These are phyloP conservation scores for Micoletzkya japonica DNA, from an alignment of 2,888 invertebrate genomes.

Conservation along the genomic window DNA sequence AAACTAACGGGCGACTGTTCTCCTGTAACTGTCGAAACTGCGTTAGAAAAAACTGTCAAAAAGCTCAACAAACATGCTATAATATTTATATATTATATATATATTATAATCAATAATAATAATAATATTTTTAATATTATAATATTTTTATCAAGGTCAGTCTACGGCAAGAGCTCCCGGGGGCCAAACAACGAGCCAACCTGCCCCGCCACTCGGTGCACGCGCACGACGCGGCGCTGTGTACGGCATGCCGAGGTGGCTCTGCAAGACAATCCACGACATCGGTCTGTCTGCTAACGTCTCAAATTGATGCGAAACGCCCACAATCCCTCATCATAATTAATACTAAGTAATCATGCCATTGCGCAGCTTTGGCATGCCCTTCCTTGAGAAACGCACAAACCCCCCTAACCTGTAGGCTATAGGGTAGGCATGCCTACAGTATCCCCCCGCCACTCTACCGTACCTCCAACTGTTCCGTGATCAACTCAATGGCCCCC, in stretches of 20 bases:
- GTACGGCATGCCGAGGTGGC: slow-evolving; percentile 17
- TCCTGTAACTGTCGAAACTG: too few species aligned
- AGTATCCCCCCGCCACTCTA: background rate
- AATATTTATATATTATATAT: too few species aligned
- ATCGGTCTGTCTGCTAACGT: background rate
- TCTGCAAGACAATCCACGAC: background rate
- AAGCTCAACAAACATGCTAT: too few species aligned
- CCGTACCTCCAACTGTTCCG: slow-evolving; percentile 41
- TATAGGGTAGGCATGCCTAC: background rate
- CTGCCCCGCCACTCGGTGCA: too few species aligned
- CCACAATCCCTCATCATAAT: background rate
- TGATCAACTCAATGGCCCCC: slow-evolving; percentile 45
- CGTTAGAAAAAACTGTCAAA: too few species aligned
- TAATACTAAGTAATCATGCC: background rate
- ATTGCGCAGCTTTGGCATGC: background rate
- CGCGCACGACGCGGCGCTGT: background rate
- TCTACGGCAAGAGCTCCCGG: too few species aligned
- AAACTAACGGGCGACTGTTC: too few species aligned
- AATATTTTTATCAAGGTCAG: too few species aligned
- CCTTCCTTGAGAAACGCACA: too few species aligned
- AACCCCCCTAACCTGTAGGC: background rate
- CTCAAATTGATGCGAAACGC: background rate
- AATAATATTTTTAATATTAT: too few species aligned
- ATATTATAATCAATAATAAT: too few species aligned
- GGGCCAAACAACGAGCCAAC: too few species aligned